These are phyloP conservation scores for Drosophila cracens DNA, from an alignment of 2,888 invertebrate genomes.

Conservation along the genomic window DNA sequence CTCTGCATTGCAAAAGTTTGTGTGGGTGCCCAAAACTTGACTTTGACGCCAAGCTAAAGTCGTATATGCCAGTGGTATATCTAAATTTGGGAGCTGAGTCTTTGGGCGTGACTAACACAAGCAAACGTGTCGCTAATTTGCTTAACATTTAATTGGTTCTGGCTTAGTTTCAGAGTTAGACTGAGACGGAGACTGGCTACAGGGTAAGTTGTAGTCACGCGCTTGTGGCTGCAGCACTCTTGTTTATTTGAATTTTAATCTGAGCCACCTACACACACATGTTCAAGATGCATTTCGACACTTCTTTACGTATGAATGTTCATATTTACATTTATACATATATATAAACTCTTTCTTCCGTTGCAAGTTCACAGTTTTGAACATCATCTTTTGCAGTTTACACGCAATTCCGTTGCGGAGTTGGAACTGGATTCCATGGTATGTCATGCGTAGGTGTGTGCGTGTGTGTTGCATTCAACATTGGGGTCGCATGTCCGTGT, in stretches of 20 bases:
- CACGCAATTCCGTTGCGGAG: constrained; percentile 58
- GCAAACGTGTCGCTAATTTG: not conserved
- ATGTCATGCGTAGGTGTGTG: constrained; percentile 19
- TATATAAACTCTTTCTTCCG: constrained; percentile 14
- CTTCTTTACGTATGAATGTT: not conserved
- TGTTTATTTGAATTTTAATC: not conserved
- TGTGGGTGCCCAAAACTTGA: constrained; percentile 40
- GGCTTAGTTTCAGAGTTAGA: not conserved
- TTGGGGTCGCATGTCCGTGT: constrained; percentile 57
- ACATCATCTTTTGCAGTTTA: constrained; percentile 40
- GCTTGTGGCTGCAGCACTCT: not conserved
- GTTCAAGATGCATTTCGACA: constrained; percentile 9
- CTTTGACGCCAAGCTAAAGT: constrained; percentile 16
- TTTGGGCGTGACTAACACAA: not conserved
- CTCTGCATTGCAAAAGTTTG: not conserved
- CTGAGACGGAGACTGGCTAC: not conserved
- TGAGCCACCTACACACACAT: constrained; percentile 21
- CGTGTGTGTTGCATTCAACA: constrained; percentile 15
- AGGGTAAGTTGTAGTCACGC: not conserved
- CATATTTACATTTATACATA: constrained; percentile 2
- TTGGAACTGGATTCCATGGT: constrained; percentile 50
- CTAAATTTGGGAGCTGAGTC: constrained; percentile 4
- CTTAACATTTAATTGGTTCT: constrained; percentile 2
- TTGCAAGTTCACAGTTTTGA: constrained; percentile 37
- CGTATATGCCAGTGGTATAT: constrained; percentile 3